These are phyloP conservation scores for Passer montanus DNA, from an alignment of 2,113 vertebrate genomes.

Conservation along the genomic window DNA sequence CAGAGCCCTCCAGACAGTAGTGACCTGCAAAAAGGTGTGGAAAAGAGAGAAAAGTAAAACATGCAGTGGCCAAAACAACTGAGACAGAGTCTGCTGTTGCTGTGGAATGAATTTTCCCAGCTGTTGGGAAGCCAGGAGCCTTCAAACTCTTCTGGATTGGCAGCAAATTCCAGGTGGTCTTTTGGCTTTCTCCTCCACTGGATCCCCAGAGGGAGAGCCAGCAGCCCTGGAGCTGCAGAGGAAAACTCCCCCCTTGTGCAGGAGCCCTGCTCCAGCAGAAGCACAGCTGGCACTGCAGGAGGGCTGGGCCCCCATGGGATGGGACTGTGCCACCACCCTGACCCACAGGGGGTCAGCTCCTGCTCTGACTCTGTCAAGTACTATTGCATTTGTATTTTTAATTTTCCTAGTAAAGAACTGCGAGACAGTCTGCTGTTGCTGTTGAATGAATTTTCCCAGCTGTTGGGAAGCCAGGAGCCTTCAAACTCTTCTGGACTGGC, in stretches of 20 bases:
- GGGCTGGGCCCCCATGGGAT: too few species aligned
- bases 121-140: neutral
- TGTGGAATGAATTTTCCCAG: neutral
- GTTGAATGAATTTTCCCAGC: neutral
- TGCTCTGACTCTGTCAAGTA: too few species aligned
- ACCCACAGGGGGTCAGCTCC: too few species aligned
- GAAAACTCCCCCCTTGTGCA: too few species aligned
- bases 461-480: neutral
- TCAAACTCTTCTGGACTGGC: neutral
- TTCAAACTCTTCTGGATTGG: neutral
- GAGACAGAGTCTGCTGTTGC: neutral
- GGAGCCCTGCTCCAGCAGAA: too few species aligned
- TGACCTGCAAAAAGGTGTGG: slow-evolving; percentile 71
- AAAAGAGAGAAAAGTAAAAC: neutral
- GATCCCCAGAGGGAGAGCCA: too few species aligned
- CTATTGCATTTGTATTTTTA: neutral
- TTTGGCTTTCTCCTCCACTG: neutral
- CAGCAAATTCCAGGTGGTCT: neutral
- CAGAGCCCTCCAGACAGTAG: slow-evolving; percentile 85
- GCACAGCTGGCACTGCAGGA: too few species aligned
- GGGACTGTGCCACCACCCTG: too few species aligned
- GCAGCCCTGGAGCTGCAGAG: too few species aligned
- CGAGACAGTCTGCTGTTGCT: neutral
- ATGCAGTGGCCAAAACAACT: neutral
- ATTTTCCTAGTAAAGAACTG: neutral